Percentiles rank a stretch among this genome's conserved stretches.
phyloP scores from a whole-genome alignment of 1,140 invertebrate species.

The Portunus trituberculatus region DNA sequence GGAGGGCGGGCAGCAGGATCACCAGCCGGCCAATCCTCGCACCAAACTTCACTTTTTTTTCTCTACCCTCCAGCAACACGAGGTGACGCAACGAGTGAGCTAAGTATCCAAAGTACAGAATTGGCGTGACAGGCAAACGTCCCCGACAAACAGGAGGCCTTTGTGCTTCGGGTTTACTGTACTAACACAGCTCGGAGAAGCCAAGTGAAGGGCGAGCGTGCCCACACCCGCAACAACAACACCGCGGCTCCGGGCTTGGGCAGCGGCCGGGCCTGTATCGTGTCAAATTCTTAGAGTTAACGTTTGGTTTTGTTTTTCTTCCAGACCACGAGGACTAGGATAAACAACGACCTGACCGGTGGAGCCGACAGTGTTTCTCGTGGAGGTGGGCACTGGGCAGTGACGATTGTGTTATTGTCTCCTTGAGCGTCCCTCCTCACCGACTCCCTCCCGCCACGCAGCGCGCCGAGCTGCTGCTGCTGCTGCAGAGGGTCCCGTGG shows the following conservation, averaged over 20 bases:
- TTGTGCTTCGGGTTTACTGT: constrained; percentile 45
- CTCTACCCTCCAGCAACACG: neutral
- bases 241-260: constrained; percentile 8
- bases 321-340: neutral
- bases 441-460: neutral
- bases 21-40: neutral
- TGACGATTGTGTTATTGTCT: constrained; percentile 26
- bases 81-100: neutral
- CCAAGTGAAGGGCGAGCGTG: constrained; percentile 5
- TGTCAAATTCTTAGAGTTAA: neutral
- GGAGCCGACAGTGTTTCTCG: neutral
- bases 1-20: neutral
- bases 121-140: constrained; percentile 55
- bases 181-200: constrained; percentile 15
- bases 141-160: constrained; percentile 37
- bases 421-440: neutral
- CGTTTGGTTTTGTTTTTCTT: constrained; percentile 22
- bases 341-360: constrained; percentile 1
- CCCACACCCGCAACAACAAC: constrained; percentile 60
- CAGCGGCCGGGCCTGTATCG: neutral
- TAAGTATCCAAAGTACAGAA: constrained; percentile 52
- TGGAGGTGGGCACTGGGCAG: neutral
- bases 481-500: neutral
- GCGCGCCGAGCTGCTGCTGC: no score
- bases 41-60: neutral